Base-by-base conservation (phyloP, 2,797 vertebrate genomes). In the Neostethus bicornis region DNA sequence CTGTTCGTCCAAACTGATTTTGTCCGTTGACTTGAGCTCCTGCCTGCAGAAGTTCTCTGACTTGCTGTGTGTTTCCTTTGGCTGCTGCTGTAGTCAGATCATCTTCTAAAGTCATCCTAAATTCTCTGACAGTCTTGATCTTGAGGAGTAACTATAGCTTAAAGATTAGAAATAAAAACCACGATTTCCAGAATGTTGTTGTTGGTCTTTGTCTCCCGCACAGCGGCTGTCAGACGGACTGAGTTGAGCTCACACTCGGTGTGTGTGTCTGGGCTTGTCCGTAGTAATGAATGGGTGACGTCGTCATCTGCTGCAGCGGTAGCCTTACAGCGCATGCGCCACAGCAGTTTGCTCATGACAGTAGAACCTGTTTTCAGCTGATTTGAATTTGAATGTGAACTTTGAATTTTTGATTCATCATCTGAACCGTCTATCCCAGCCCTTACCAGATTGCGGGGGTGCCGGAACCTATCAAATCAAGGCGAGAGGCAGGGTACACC, bases 71-170 rank as follows among this genome's bases (percentile, higher is more conserved):
- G 54, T 78, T 42, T 4, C 92, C 92, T 2, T 2, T 68, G 6
- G 90, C 91, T 0, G 92, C 91, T 19, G 91, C 91, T 3, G 77
- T 29, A 6, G 90, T 73, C 54, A 93, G 73, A 0, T 86, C 62
- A 61, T 93, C 88, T 60, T 51, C 76, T 11, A 61, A 23, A 23
- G 7, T 60, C 91, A 87, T 89, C 0, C 54, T 66, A 51, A 49
- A 24, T 44, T 48, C 66, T 29, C 51, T 46, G 45, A 47, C 21
- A 19, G 23, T 31, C 32, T 16, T 75, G 75, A 85, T 84, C n/a
- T n/a, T n/a, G n/a, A n/a, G n/a, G n/a, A n/a, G n/a, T n/a, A n/a
- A n/a, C n/a, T n/a, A n/a, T n/a, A n/a, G n/a, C n/a, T n/a, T n/a
- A 26, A 4, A 59, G 24, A 46, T 41, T 47, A 16, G 28, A 4